phyloP scores from a whole-genome alignment of 1,140 invertebrate genomes.

The Caenorhabditis remanei region DNA sequence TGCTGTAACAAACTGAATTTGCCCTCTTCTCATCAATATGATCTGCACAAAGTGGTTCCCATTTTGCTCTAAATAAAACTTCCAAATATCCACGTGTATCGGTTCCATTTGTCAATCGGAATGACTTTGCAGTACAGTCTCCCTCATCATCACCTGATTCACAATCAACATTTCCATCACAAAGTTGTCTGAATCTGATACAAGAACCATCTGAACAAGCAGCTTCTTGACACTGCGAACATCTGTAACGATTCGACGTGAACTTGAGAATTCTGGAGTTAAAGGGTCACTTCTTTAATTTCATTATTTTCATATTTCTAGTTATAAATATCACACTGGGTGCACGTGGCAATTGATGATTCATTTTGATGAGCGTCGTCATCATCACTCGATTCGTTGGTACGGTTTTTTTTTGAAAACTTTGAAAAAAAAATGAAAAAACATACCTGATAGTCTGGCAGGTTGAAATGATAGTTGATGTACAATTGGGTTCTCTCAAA shows the following conservation, averaged over 20 bases:
- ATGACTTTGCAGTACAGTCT: constrained; percentile 46
- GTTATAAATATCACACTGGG: not conserved
- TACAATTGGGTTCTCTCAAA: constrained; percentile 39
- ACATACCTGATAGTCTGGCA: constrained; percentile 27
- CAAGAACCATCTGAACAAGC: constrained; percentile 60
- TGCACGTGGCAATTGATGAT: constrained; percentile 40
- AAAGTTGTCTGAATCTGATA: constrained; percentile 41
- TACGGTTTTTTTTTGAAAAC: not conserved
- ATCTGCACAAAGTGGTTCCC: constrained; percentile 58
- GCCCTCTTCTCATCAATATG: not conserved
- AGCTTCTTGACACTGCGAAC: constrained; percentile 56
- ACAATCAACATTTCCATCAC: constrained; percentile 52
- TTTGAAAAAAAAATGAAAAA: not conserved
- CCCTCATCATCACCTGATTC: constrained; percentile 54
- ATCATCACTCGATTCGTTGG: not conserved
- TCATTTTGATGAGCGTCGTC: constrained; percentile 42
- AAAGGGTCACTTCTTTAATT: not conserved
- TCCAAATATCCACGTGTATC: constrained; percentile 59
- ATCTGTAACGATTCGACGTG: constrained; percentile 38
- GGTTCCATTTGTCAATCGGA: constrained; percentile 49
- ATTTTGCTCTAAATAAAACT: constrained; percentile 43
- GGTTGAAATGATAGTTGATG: constrained; percentile 25
- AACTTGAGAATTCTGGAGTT: not conserved
- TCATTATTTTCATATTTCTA: not conserved
- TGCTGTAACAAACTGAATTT: constrained; percentile 13